Base-by-base conservation (phyloP, 2,888 invertebrate genomes). In the Oxyscelio sp. region DNA sequence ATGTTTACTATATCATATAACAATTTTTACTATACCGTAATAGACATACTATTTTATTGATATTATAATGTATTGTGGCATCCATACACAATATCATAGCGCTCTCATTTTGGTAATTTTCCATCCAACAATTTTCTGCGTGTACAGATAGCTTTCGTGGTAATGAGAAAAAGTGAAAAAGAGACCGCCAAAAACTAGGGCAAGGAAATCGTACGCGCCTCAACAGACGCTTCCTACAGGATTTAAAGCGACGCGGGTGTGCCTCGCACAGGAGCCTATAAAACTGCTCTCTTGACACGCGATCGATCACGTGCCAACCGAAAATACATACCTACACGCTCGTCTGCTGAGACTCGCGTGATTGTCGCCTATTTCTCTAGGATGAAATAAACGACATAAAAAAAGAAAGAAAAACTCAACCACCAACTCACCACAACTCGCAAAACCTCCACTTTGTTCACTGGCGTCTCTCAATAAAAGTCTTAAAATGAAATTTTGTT, bases 281-380 rank as follows among this genome's bases (percentile, higher is more conserved):
- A 56, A 63, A 71, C 38, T 48, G 24, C 48, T 50, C 24, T 40
- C 6, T 48, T 65, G 56, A 43, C 56, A 43, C 63, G 50, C 71
- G 65, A 79, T 79, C 79, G 79, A 79, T 79, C 71, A 79, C 79
- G 24, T 48, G 78, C n/a, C 70, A 56, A 17, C 70, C 63, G 22
- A 79, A 79, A 58, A 78, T 43, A 70, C 52, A 21, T 22, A 21
- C 48, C 5, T 40, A 63, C 50, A 21, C 34, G 34, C 59, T 38
- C 50, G 43, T 58, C 59, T 59, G 24, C 52, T 19, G 17, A 43
- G 38, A 65, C 13, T 56, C 24, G 65, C 79, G 65, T 70, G 78
- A 58, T 79, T 79, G 17, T 71, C 38, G 34, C 27, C 61, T 56
- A 70, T 79, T 79, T 68, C 40, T 34, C 31, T 19, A 52, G 9